A percentile compares a stretch with the other conserved stretches of the same genome.
These are phyloP conservation scores for Sarcophaga peregrina DNA, from an alignment of 1,140 invertebrate genomes.

Conservation along the genomic window DNA sequence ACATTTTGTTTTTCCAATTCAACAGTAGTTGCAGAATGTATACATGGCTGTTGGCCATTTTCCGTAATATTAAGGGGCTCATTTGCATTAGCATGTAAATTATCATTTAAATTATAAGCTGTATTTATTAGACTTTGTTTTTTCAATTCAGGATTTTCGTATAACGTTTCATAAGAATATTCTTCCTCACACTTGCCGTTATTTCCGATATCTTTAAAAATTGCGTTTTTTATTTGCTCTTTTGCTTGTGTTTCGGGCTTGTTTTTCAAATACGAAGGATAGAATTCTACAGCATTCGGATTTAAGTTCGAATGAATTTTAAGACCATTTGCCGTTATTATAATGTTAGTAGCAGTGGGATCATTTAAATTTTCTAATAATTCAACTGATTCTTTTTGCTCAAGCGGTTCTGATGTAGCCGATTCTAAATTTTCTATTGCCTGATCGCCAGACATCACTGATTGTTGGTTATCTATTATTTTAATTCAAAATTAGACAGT, in stretches of 20 bases:
- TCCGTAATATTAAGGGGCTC: too few species aligned
- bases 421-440: neutral
- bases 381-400: constrained; percentile 8
- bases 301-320: constrained; percentile 44
- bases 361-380: neutral
- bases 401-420: neutral
- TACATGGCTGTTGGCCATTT: too few species aligned
- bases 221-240: neutral
- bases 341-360: neutral
- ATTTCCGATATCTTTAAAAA: neutral
- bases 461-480: neutral
- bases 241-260: neutral
- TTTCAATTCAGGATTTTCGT: too few species aligned
- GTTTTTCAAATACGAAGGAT: constrained; percentile 26
- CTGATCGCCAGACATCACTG: neutral
- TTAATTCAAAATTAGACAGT: too few species aligned
- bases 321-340: constrained; percentile 35
- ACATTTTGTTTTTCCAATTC: too few species aligned
- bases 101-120: too few species aligned
- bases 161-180: too few species aligned
- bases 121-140: too few species aligned
- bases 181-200: too few species aligned
- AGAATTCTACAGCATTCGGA: constrained; percentile 45
- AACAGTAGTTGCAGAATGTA: too few species aligned
- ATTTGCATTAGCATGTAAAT: too few species aligned